phyloP scores from a whole-genome alignment of 1,140 invertebrate genomes.

The Pogonomyrmex californicus region DNA sequence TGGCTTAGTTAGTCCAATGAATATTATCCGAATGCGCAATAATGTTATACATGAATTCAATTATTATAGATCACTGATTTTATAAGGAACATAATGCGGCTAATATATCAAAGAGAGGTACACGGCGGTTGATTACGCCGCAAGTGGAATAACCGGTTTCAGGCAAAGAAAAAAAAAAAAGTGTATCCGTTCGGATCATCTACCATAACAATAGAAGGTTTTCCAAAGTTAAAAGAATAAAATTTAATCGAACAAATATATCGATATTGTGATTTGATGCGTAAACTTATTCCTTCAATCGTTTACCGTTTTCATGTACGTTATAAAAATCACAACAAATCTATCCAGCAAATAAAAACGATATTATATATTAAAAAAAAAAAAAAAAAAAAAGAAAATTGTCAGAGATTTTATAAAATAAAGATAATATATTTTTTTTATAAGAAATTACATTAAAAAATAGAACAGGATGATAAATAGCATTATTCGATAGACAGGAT shows the following conservation, averaged over 20 bases:
- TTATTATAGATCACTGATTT: conserved; percentile 46
- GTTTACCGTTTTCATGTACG: not conserved
- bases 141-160: conserved; percentile 28
- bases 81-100: not conserved
- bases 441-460: conserved; percentile 6
- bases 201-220: not conserved
- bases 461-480: too few relatives aligned
- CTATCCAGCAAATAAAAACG: not conserved
- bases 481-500: too few relatives aligned
- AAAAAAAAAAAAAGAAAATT: not conserved
- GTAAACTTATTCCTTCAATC: not conserved
- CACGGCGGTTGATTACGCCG: not conserved
- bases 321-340: not conserved
- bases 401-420: not conserved
- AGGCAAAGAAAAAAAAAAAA: not conserved
- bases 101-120: conserved; percentile 21
- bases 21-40: not conserved
- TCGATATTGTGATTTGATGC: not conserved
- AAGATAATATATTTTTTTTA: conserved; percentile 3
- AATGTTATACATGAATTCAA: conserved; percentile 27
- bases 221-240: not conserved
- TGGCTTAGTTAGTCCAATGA: conserved; percentile 2
- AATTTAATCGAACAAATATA: not conserved
- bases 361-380: not conserved
- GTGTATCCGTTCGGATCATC: not conserved